A percentile compares a stretch with the other conserved stretches of the same genome.
These are phyloP conservation scores for Cisticola juncidis DNA, from an alignment of 2,113 vertebrate genomes.

Conservation along the genomic window DNA sequence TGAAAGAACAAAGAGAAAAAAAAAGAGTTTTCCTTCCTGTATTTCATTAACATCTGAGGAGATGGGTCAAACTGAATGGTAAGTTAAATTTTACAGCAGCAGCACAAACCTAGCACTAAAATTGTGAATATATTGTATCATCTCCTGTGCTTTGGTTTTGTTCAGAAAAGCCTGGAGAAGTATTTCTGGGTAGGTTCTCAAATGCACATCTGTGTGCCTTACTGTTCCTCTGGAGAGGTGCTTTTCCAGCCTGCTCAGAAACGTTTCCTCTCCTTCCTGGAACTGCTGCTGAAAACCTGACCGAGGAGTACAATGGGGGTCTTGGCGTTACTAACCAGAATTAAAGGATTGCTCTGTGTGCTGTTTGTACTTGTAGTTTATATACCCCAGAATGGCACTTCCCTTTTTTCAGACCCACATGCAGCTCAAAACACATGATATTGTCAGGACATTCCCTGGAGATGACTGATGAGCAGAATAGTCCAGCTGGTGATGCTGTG, in stretches of 20 bases:
- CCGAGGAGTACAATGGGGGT: neutral
- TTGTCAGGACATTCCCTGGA: neutral
- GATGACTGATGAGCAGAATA: neutral
- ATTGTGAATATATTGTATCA: neutral
- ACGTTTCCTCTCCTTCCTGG: neutral
- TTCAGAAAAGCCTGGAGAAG: neutral
- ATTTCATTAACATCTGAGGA: neutral
- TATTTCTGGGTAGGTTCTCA: neutral
- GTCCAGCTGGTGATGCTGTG: neutral
- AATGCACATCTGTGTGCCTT: neutral
- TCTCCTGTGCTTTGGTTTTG: neutral
- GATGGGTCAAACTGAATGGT: neutral
- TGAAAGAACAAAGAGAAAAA: neutral
- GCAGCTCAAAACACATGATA: neutral
- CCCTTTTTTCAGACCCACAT: neutral
- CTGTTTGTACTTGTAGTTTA: neutral
- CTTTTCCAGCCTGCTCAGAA: neutral
- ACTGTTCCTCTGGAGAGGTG: rapidly evolving
- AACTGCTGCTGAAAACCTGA: neutral
- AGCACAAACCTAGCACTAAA: neutral
- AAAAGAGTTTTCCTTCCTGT: neutral
- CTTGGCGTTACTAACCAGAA: neutral
- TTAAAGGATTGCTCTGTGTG: neutral
- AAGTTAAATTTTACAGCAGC: neutral
- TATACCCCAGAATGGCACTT: neutral